Evolutionary conservation across 2,113 vertebrate species (phyloP).

Genomic region (Megaleporinus macrocephalus): DNA sequence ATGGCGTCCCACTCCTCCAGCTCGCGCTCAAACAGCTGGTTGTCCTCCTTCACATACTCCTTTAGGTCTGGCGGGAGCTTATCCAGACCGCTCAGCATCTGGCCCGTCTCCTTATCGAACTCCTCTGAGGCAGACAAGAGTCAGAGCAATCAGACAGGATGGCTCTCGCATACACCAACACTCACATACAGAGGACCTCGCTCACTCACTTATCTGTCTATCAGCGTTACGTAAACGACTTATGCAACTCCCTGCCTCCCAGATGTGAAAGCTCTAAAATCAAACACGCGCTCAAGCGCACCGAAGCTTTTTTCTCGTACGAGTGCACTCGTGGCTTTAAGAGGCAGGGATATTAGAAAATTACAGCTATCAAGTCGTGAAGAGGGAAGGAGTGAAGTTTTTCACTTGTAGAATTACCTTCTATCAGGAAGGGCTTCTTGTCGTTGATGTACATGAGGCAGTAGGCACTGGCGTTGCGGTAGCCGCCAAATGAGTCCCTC

Average conservation of each 20-base stretch:
- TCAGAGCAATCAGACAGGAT: conserved; percentile 1
- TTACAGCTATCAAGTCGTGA: neutral
- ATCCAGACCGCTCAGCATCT: conserved; percentile 90
- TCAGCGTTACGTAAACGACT: neutral
- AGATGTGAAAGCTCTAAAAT: conserved; percentile 9
- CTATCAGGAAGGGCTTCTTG: conserved; percentile 94
- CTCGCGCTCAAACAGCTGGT: conserved; percentile 90
- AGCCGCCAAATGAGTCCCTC: conserved; percentile 96
- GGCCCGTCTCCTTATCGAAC: conserved; percentile 94
- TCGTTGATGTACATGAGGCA: conserved; percentile 99
- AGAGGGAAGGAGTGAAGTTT: neutral
- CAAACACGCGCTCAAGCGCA: neutral
- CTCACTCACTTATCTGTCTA: neutral
- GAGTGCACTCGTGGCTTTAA: neutral
- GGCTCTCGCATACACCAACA: neutral
- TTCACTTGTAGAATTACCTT: conserved; percentile 81
- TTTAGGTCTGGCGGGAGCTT: conserved; percentile 91
- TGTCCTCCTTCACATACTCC: conserved; percentile 93
- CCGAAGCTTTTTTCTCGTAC: neutral
- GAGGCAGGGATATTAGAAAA: conserved; percentile 1
- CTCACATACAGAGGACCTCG: neutral
- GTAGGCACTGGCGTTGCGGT: conserved; percentile 96
- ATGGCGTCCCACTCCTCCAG: conserved; percentile 90
- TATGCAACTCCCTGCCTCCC: neutral
- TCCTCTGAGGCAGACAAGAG: conserved; percentile 80